Evolutionary conservation across 2,113 vertebrate species (phyloP).

Genomic region (Gasterosteus nipponicus): DNA sequence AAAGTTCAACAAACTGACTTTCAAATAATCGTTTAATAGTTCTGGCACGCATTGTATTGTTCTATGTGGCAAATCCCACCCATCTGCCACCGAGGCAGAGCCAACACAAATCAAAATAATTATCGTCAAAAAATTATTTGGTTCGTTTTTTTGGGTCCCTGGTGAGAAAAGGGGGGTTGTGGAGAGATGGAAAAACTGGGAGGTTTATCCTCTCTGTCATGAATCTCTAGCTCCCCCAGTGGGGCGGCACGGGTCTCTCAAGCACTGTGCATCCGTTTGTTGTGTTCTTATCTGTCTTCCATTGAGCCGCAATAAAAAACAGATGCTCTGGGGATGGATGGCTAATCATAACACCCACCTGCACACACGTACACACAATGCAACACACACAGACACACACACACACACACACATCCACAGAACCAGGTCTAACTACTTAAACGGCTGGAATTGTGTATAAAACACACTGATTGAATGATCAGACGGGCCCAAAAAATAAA

Average conservation of each 20-base stretch:
- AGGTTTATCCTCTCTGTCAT: conserved; percentile 17
- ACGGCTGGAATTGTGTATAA: conserved; percentile 10
- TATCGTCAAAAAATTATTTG: conserved; percentile 57
- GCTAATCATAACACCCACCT: conserved; percentile 53
- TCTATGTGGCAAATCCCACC: conserved; percentile 70
- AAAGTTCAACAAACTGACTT: conserved; percentile 64
- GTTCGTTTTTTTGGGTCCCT: conserved; percentile 27
- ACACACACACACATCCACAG: conserved; percentile 57
- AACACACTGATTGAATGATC: conserved; percentile 9
- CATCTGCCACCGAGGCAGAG: conserved; percentile 56
- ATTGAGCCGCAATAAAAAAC: conserved; percentile 76
- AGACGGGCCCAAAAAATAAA: conserved; percentile 3
- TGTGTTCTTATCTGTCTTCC: conserved; percentile 79
- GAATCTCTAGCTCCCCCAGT: conserved; percentile 71
- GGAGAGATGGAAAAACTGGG: conserved; percentile 36
- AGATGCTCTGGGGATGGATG: conserved; percentile 69
- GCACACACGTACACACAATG: conserved; percentile 27
- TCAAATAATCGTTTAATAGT: conserved; percentile 67
- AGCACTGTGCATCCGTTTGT: conserved; percentile 66
- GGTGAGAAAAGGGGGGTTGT: conserved; percentile 38
- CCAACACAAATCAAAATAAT: conserved; percentile 70
- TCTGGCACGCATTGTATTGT: conserved; percentile 60
- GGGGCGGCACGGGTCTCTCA: conserved; percentile 53
- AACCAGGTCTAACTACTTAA: conserved; percentile 66
- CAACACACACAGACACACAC: conserved; percentile 18